Conservation (phyloP, 1,140 invertebrate genomes). For the Magallana gigas region DNA sequence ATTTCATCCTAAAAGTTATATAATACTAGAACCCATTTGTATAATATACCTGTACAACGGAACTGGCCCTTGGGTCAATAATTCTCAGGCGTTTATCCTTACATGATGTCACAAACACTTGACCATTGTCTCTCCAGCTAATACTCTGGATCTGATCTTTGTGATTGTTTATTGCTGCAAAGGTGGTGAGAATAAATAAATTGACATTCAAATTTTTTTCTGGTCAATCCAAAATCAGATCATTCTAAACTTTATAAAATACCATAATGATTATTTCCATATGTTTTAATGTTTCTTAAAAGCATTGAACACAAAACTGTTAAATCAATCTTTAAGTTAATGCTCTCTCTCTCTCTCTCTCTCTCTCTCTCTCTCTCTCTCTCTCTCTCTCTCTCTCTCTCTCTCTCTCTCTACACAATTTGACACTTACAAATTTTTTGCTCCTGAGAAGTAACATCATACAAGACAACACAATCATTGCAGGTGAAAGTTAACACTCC, state of each 20-base stretch:
- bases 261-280: too few species aligned
- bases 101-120: slow-evolving; percentile 71
- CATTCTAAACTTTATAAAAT: background rate
- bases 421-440: slow-evolving; percentile 57
- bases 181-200: too few species aligned
- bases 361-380: background rate
- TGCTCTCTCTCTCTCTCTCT: background rate
- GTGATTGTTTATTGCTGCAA: slow-evolving; percentile 69
- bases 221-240: background rate
- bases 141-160: slow-evolving; percentile 74
- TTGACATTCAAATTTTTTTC: too few species aligned
- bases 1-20: too few species aligned
- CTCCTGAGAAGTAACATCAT: slow-evolving; percentile 85
- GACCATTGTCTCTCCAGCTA: slow-evolving; percentile 75
- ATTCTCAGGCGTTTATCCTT: slow-evolving; percentile 76
- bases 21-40: background rate
- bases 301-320: background rate
- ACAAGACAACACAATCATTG: slow-evolving; percentile 89
- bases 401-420: background rate
- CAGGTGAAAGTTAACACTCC: slow-evolving; percentile 94
- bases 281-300: too few species aligned
- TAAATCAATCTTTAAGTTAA: background rate
- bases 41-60: slow-evolving; percentile 65
- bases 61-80: slow-evolving; percentile 73
- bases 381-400: background rate